Evolutionary conservation across 2,888 invertebrate genomes (phyloP), one percentile per base, ranked within the genome.

Genomic region (Rhyacophila evoluta): DNA sequence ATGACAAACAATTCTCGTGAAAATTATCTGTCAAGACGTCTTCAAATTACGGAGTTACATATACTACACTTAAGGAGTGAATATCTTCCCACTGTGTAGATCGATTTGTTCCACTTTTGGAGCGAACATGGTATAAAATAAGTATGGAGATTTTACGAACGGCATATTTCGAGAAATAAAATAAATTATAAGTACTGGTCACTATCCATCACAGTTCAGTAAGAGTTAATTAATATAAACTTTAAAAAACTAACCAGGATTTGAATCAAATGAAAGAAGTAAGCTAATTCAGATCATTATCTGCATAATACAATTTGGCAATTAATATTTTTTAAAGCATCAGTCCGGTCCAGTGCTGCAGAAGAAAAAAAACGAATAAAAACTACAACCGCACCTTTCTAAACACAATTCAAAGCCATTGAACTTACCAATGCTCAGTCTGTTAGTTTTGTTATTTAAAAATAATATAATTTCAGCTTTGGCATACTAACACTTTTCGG

Each of bases 401-500:
- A 55, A 55, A 55, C 15, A 25, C 55, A 10, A 55, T 55, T 19
- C 55, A 55, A 55, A 19, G 55, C 55, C 55, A 55, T 55, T 55
- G 55, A 55, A 55, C 55, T 55, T 55, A 19, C 8, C 55, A 55
- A 55, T 55, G 55, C 19, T 55, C 19, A 8, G 55, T 19, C 19
- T 15, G 55, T 25, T 19, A 19, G 10, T 55, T 19, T 55, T 12
- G 19, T 25, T 55, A 55, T 55, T 55, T 55, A 55, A 19, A 15
- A 55, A 55, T 55, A 10, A 25, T 55, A 19, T 19, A 39, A 19
- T 55, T 55, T 55, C 55, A 55, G 55, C 19, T 55, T 55, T 55
- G 55, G 55, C 55, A 55, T 19, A 55, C 25, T 55, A 55, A 55
- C 55, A 55, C 19, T 55, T 55, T 19, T 55, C 55, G 55, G 55